Evolutionary conservation across 2,113 vertebrate species (phyloP), one percentile per base, ranked within the genome.

Genomic region (Forbesichthys agassizii): DNA sequence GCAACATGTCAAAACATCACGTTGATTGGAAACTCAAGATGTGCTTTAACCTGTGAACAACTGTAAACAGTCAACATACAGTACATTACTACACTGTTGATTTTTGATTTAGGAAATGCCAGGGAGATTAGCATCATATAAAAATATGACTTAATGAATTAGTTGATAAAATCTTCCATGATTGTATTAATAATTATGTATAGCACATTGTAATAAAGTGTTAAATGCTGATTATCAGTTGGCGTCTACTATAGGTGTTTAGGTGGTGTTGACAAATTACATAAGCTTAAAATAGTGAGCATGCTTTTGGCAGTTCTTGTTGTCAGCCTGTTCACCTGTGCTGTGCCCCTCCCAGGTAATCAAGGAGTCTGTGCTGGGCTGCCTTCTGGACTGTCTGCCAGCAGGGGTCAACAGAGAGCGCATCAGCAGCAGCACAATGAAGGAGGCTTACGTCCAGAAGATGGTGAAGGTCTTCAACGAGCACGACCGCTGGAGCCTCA

Each of bases 371-470:
- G 97, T 98, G 82, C 89, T 99, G 68, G 86, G 94, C 73, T 97
- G 96, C 80, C 81, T 98, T 0, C 84, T 96, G 64, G 94, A 97
- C 78, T 97, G 95, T 83, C 90, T 99, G 68, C 96, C 95, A 65
- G 92, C 95, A 77, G 94, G 94, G 1, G 96, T 98, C 51, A 98
- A 97, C 88, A 96, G 95, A 79, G 94, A 98, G 79, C 95, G 96
- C 80, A 96, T 98, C 85, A 98, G 88, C 95, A 0, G 91, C 71
- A 55, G 93, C 47, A 97, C 88, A n/a, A 96, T 99, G 96, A 97
- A 96, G 72, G 95, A 96, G 20, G 97, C 95, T 51, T 99, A 99
- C 0, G 97, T 99, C 27, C 96, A 98, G 91, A 99, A 98, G 90
- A 98, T 99, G 96, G 95, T 99, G 12, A 99, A 98, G 78, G 94